Evolutionary conservation across 2,113 vertebrate species (phyloP), one percentile per base, ranked within the genome.

Genomic region (Takifugu bimaculatus): DNA sequence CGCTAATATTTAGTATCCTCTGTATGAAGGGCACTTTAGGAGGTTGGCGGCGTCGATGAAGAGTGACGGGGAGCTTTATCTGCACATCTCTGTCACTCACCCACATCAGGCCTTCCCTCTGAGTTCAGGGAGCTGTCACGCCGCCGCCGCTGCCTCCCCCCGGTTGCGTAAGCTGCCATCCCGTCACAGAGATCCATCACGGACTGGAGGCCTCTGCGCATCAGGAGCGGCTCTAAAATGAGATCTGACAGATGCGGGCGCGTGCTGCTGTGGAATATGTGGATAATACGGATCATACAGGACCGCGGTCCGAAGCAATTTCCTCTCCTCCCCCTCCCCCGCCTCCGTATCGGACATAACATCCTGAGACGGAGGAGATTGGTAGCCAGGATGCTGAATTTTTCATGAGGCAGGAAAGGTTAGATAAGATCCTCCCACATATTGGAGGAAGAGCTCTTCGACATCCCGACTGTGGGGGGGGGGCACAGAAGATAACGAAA

Each of bases 321-420:
- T 88, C 83, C 85, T 84, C 63, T 54, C 69, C 75, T 75, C 67
- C 55, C 11, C 65, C 68, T 58, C 74, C 77, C 50, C 73, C 63
- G 62, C 72, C 72, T 77, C 74, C 58, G 78, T 81, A 83, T 82
- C 83, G 81, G 84, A 83, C 84, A 75, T 72, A 84, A 86, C 85
- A 84, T 85, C 85, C 84, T 79, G 83, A 86, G 82, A 86, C 81
- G 70, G 79, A 70, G 78, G 83, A 87, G 87, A 88, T 89, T 87
- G 87, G 86, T 89, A 83, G 81, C 86, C 78, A 82, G 84, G 84
- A 88, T 87, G 65, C 84, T 89, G 87, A 87, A 89, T 89, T 77
- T 89, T 89, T 89, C 86, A 89, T 89, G 88, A 89, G 85, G 78
- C 84, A 82, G 86, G 80, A 88, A 89, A 89, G 88, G 86, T 89